Percentiles rank a stretch among this genome's conserved stretches.
Evolutionary conservation across 2,113 vertebrate species (phyloP).

Genomic region (Azemiops feae): DNA sequence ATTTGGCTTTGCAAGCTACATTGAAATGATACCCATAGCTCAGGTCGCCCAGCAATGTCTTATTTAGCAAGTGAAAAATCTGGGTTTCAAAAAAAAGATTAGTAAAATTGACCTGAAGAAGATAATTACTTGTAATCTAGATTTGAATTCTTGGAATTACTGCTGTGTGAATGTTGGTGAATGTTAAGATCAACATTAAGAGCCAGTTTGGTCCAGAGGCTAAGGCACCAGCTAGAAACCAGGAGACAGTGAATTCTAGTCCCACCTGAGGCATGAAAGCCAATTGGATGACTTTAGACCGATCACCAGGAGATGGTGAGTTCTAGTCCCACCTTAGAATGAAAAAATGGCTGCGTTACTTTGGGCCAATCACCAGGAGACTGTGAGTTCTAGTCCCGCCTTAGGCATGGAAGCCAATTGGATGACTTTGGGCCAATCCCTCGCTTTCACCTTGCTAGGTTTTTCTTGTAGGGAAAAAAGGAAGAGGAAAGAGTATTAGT

Average conservation of each 20-base stretch:
- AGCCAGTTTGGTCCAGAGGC: not conserved
- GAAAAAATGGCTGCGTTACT: not conserved
- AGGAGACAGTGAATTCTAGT: not conserved
- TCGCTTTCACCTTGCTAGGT: not conserved
- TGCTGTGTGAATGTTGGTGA: not conserved
- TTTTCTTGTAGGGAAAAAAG: not conserved
- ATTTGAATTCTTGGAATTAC: not conserved
- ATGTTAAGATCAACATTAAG: not conserved
- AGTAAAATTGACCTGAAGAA: not conserved
- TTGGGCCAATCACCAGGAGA: not conserved
- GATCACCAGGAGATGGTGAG: not conserved
- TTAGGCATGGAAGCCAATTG: not conserved
- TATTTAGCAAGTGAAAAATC: not conserved
- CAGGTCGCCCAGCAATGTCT: not conserved
- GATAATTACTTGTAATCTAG: constrained; percentile 4
- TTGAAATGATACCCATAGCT: not conserved
- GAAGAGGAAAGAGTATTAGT: not conserved
- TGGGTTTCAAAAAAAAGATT: not conserved
- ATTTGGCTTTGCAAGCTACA: not conserved
- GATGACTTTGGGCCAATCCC: not conserved
- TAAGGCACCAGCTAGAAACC: not conserved
- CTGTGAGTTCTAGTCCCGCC: not conserved
- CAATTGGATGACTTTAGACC: not conserved
- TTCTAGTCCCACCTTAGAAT: not conserved
- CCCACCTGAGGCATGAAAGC: not conserved